Conservation (phyloP, 2,797 vertebrate species). For the Acomys russatus region DNA sequence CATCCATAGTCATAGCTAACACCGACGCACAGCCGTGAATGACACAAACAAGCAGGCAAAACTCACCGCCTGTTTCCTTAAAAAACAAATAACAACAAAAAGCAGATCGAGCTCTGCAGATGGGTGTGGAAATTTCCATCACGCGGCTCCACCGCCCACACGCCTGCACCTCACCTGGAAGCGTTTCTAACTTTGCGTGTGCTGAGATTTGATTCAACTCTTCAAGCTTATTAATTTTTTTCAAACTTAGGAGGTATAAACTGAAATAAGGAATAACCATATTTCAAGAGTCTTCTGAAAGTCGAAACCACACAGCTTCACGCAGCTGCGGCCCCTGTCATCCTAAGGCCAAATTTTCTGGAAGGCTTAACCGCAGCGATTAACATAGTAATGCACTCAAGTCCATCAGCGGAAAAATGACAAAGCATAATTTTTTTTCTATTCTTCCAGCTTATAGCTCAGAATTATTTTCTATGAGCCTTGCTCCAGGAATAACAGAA, state of each 20-base stretch:
- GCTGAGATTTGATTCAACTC: conserved; percentile 47
- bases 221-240: conserved; percentile 42
- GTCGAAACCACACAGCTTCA: conserved; percentile 53
- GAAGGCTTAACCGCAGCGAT: background rate
- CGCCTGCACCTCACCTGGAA: conserved; percentile 12
- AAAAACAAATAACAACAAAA: background rate
- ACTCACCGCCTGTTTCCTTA: background rate
- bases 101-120: background rate
- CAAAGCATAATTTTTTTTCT: background rate
- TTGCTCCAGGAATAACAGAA: background rate
- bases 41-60: conserved; percentile 31
- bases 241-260: conserved; percentile 51
- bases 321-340: background rate
- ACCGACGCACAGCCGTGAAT: background rate
- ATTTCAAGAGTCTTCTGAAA: conserved; percentile 65
- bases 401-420: background rate
- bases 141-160: background rate
- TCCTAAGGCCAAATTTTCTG: background rate
- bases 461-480: conserved; percentile 1
- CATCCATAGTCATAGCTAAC: background rate
- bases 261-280: background rate
- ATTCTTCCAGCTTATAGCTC: conserved; percentile 22
- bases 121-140: background rate
- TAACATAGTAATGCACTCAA: background rate
- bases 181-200: background rate